These are phyloP conservation scores for Pelodytes ibericus DNA, from an alignment of 2,797 vertebrate species.

Conservation along the genomic window DNA sequence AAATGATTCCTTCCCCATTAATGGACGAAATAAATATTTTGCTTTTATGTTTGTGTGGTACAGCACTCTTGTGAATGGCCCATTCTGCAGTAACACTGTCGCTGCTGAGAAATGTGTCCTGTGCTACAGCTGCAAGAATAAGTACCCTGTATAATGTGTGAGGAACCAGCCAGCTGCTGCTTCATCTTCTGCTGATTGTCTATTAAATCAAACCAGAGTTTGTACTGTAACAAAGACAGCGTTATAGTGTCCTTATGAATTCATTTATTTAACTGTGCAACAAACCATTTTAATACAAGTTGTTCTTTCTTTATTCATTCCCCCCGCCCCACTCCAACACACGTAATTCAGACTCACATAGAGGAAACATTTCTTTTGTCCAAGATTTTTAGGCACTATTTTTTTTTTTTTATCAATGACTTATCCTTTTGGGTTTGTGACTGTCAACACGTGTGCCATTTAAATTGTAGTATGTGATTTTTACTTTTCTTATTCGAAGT, in stretches of 20 bases:
- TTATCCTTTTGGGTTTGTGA: too few relatives aligned
- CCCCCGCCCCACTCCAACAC: too few relatives aligned
- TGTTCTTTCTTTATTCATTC: background rate
- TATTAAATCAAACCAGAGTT: conserved; percentile 60
- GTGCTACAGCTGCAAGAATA: conserved; percentile 27
- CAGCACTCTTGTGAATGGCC: conserved; percentile 34
- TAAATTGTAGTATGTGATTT: too few relatives aligned
- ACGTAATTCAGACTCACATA: background rate
- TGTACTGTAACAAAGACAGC: conserved; percentile 58
- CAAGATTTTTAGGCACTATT: too few relatives aligned
- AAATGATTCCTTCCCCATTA: too few relatives aligned
- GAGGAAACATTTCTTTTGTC: background rate
- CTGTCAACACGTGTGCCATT: too few relatives aligned
- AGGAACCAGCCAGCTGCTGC: conserved; percentile 62
- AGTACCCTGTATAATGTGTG: conserved; percentile 43
- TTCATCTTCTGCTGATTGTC: conserved; percentile 56
- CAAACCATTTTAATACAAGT: background rate
- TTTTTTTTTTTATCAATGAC: too few relatives aligned
- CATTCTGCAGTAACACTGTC: conserved; percentile 50
- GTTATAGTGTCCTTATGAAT: conserved; percentile 57
- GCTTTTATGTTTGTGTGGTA: too few relatives aligned
- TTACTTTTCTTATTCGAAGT: too few relatives aligned
- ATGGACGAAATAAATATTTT: too few relatives aligned
- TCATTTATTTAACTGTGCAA: conserved; percentile 41
- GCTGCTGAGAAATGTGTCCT: conserved; percentile 32